A percentile compares a stretch with the other conserved stretches of the same genome.
phyloP scores from a whole-genome alignment of 2,797 vertebrate genomes.

The Chelidonichthys spinosus region DNA sequence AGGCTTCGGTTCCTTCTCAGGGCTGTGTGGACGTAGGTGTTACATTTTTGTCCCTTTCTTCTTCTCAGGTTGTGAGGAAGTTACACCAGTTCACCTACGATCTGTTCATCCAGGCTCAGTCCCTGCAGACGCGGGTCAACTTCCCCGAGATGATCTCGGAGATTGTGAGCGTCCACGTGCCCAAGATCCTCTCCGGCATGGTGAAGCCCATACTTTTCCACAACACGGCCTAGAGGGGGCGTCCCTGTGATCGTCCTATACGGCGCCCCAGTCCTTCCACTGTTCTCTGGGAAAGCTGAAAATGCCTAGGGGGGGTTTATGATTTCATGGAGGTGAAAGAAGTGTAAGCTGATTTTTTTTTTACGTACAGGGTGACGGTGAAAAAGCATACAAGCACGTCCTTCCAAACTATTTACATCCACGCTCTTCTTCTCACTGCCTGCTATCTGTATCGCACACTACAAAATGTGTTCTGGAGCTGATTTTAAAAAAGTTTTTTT shows the following conservation, averaged over 20 bases:
- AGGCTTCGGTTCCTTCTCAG: constrained; percentile 17
- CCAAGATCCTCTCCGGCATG: constrained; percentile 95
- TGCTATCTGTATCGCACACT: constrained; percentile 47
- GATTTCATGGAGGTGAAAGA: constrained; percentile 27
- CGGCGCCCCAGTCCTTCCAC: constrained; percentile 11
- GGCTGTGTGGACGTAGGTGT: neutral
- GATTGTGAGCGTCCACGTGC: constrained; percentile 96
- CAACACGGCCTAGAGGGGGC: constrained; percentile 54
- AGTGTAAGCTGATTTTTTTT: constrained; percentile 14
- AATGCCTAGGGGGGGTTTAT: neutral
- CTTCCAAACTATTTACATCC: constrained; percentile 58
- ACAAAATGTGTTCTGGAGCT: constrained; percentile 47
- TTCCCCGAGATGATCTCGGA: constrained; percentile 98
- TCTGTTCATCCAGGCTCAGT: constrained; percentile 91
- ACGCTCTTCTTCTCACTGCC: constrained; percentile 51
- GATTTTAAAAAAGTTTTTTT: constrained; percentile 24
- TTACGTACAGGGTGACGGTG: constrained; percentile 1
- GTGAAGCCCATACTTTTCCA: constrained; percentile 97
- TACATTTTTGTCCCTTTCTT: constrained; percentile 1
- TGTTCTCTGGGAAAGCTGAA: constrained; percentile 12
- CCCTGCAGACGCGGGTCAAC: constrained; percentile 88
- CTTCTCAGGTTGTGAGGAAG: constrained; percentile 90
- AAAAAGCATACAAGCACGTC: constrained; percentile 43
- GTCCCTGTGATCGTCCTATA: neutral
- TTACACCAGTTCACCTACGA: constrained; percentile 97